Conservation (phyloP, 2,797 vertebrate genomes). For the Rhynchotus rufescens region DNA sequence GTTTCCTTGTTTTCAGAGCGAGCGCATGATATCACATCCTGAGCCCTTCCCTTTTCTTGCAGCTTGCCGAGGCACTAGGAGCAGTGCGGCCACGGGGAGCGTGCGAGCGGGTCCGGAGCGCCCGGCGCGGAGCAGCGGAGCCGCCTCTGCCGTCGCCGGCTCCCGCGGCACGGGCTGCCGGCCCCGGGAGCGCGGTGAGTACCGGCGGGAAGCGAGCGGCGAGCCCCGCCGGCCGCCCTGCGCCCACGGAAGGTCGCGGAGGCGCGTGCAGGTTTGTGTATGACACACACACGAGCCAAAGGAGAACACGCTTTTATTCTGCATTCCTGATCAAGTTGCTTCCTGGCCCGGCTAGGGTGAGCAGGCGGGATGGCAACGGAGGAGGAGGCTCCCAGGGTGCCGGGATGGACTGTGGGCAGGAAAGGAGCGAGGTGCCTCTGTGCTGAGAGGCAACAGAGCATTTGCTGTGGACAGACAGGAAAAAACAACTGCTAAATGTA, state of each 20-base stretch:
- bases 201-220: not conserved
- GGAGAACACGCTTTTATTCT: not conserved
- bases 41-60: constrained; percentile 64
- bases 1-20: constrained; percentile 60
- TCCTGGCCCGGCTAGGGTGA: not conserved
- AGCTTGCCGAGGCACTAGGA: constrained; percentile 45
- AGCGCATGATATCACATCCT: constrained; percentile 72
- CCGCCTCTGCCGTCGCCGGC: not conserved
- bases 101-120: not conserved
- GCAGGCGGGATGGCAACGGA: not conserved
- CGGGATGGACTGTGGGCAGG: not conserved
- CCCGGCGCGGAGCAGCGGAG: not conserved
- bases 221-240: not conserved
- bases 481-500: not conserved
- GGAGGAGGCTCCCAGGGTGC: not conserved
- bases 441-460: not conserved
- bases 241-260: not conserved
- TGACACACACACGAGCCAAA: not conserved
- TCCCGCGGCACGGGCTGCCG: not conserved
- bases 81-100: constrained; percentile 14
- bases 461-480: not conserved
- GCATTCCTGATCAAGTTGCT: not conserved
- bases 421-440: not conserved
- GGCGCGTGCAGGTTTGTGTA: not conserved
- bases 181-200: constrained; percentile 19